These are phyloP conservation scores for Pomatorhinus ruficollis DNA, from an alignment of 2,113 vertebrate genomes.

Conservation along the genomic window DNA sequence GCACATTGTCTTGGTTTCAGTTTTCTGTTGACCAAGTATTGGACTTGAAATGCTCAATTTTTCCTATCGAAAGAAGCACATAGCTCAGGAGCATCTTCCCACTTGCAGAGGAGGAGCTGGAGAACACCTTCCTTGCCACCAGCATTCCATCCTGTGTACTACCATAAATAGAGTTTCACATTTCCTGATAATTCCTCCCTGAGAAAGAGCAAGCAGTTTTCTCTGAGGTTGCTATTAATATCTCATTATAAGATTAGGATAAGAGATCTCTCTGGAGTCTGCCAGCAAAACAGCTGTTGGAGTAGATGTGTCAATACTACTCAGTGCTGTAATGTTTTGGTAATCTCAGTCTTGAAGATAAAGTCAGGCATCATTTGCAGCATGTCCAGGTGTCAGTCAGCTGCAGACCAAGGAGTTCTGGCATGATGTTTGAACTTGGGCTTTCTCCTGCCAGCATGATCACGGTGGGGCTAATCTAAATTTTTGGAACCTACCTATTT, in stretches of 20 bases:
- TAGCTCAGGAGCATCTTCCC: not conserved
- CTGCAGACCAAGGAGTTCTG: not conserved
- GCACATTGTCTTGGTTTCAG: not conserved
- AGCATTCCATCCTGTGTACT: not conserved
- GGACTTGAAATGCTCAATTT: not conserved
- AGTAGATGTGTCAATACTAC: not conserved
- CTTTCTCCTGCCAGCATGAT: not conserved
- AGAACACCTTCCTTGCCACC: not conserved
- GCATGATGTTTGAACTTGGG: not conserved
- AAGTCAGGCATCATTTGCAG: not conserved
- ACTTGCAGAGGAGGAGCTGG: not conserved
- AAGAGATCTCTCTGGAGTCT: not conserved
- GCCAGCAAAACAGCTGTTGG: not conserved
- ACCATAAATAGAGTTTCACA: not conserved
- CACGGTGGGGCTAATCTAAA: not conserved
- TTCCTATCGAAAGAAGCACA: not conserved
- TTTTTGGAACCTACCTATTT: not conserved
- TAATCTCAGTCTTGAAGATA: not conserved
- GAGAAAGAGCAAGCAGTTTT: not conserved
- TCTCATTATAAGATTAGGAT: constrained; percentile 16
- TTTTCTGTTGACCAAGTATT: not conserved
- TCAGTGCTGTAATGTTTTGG: not conserved
- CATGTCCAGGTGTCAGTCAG: not conserved
- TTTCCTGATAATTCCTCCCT: not conserved
- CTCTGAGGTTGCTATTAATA: not conserved